Conservation (phyloP, 2,797 vertebrate genomes). For the Mus minutoides region DNA sequence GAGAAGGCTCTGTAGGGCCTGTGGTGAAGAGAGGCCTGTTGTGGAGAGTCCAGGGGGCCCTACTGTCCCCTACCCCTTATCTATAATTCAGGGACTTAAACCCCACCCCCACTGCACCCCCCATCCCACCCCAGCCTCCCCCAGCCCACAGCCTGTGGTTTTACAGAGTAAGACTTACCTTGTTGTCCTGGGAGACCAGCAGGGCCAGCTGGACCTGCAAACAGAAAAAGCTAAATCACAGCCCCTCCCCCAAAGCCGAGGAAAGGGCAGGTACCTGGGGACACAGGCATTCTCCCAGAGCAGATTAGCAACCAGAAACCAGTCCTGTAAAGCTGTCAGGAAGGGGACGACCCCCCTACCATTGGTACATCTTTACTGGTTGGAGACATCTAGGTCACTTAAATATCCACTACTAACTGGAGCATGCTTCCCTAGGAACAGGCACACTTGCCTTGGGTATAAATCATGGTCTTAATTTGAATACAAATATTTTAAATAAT, state of each 20-base stretch:
- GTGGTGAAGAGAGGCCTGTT: background rate
- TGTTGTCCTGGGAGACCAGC: constrained; percentile 93
- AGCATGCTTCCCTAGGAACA: background rate
- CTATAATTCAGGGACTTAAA: background rate
- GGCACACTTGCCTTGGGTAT: background rate
- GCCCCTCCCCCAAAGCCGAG: constrained; percentile 49
- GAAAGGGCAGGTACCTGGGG: background rate
- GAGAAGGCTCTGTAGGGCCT: background rate
- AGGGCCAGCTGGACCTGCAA: constrained; percentile 93
- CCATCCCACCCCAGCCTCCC: background rate
- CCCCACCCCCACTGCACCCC: background rate
- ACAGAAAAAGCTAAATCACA: constrained; percentile 46
- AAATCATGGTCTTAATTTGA: background rate
- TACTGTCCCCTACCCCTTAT: background rate
- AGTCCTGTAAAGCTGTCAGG: too few relatives aligned
- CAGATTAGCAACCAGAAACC: too few relatives aligned
- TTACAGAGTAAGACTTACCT: constrained; percentile 87
- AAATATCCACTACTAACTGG: too few relatives aligned
- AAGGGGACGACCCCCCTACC: too few relatives aligned
- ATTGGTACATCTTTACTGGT: too few relatives aligned
- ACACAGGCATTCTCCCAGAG: too few relatives aligned
- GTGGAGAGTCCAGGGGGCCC: background rate
- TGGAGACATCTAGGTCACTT: too few relatives aligned
- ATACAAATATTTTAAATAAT: background rate
- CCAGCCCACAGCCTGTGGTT: background rate